Evolutionary conservation across 2,888 invertebrate species (phyloP), one percentile per base, ranked within the genome.

Genomic region (Nipponacmea schrenckii): DNA sequence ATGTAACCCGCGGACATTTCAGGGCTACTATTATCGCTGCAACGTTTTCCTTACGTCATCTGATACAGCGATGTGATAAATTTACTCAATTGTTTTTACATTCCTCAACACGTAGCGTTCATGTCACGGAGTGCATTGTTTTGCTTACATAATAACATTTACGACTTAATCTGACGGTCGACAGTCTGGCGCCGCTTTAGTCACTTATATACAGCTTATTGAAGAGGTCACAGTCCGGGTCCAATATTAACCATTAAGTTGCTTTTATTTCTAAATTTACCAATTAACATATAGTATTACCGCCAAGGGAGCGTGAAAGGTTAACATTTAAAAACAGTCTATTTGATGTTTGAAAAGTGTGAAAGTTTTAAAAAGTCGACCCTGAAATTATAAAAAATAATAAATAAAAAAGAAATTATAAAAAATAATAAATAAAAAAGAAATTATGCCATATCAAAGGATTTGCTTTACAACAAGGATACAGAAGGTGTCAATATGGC

Each of bases 111-210:
- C 56, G 20, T 24, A 10, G 24, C 20, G 56, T 20, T 56, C 56
- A 56, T 24, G 56, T 56, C 56, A 56, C 56, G 20, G 56, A 56
- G 20, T 20, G 20, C 56, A 56, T 56, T 56, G 56, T 56, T 56
- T 20, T 56, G 56, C 56, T 56, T 56, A 56, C 56, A 24, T 56
- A 56, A 56, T 56, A 20, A 56, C 39, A 56, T 56, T 56, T 56
- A 56, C 24, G 56, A 15, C 20, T 56, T 56, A 56, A 56, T 56
- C 56, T 20, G 56, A 24, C 20, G 56, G 20, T 20, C n/a, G 56
- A 56, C 56, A 56, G 56, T 24, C 56, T 56, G 56, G 56, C 56
- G 56, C 56, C 56, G 56, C 20, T 56, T 20, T 20, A 24, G 20
- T 2, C 10, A 24, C 20, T 56, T 56, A 56, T 10, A 56, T 20